Evolutionary conservation across 1,140 invertebrate genomes (phyloP).

Genomic region (Plutomurus gul): DNA sequence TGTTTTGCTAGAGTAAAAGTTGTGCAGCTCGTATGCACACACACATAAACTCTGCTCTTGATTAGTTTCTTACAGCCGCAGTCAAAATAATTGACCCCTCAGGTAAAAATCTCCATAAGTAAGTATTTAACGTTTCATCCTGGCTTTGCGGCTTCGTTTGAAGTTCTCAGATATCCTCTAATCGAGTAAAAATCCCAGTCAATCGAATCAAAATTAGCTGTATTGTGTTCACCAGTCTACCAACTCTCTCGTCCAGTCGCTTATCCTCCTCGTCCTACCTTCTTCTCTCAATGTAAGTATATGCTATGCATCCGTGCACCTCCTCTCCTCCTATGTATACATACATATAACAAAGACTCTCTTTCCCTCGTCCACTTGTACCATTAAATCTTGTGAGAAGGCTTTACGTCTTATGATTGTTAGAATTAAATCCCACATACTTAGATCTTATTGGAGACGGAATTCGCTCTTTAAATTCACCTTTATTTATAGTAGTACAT

Average conservation of each 20-base stretch:
- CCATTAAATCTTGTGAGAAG: constrained; percentile 15
- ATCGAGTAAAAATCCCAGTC: constrained; percentile 48
- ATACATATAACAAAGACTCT: too few relatives aligned
- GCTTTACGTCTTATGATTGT: background rate
- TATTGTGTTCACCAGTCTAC: background rate
- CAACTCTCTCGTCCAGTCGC: background rate
- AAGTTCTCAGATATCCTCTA: constrained; percentile 43
- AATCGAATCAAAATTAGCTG: constrained; percentile 51
- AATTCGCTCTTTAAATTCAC: background rate
- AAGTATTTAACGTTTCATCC: constrained; percentile 48
- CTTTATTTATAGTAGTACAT: too few relatives aligned
- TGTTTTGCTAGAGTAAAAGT: constrained; percentile 7
- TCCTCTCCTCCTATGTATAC: background rate
- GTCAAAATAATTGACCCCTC: constrained; percentile 53
- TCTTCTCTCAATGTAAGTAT: background rate
- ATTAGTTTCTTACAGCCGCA: constrained; percentile 50
- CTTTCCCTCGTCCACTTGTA: too few relatives aligned
- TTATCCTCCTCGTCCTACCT: background rate
- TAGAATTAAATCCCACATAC: constrained; percentile 29
- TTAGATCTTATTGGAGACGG: constrained; percentile 3
- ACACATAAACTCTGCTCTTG: constrained; percentile 48
- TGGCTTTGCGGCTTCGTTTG: constrained; percentile 45
- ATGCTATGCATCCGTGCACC: background rate
- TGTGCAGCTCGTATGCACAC: constrained; percentile 2
- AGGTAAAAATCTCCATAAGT: constrained; percentile 45